These are phyloP conservation scores for Epicampocera succincta DNA, from an alignment of 2,888 invertebrate species.

Conservation along the genomic window DNA sequence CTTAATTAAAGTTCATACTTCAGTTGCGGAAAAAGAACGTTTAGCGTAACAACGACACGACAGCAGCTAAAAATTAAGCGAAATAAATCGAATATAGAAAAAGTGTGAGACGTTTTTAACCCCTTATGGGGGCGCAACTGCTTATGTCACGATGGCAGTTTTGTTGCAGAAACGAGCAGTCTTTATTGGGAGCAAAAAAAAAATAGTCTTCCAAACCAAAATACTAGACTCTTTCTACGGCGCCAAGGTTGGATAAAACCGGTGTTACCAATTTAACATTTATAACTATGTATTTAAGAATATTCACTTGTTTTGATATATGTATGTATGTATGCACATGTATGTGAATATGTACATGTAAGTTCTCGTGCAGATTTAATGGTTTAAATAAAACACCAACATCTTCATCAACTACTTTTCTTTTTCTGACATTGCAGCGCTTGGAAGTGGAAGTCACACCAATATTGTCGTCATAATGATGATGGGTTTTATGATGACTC, in stretches of 20 bases:
- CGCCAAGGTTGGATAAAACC: too few relatives aligned
- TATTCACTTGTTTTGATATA: too few relatives aligned
- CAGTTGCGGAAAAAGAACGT: constrained; percentile 63
- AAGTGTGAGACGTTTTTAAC: constrained; percentile 36
- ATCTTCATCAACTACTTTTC: constrained; percentile 5
- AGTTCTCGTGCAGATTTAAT: background rate
- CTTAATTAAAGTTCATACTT: constrained; percentile 70
- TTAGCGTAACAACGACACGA: constrained; percentile 60
- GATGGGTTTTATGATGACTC: constrained; percentile 54
- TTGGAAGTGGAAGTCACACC: constrained; percentile 58
- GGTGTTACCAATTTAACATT: too few relatives aligned
- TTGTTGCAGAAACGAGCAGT: too few relatives aligned
- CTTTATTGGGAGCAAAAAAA: too few relatives aligned
- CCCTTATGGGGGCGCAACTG: background rate
- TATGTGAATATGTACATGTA: too few relatives aligned
- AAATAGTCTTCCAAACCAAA: too few relatives aligned
- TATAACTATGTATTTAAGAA: too few relatives aligned
- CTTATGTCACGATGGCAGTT: too few relatives aligned
- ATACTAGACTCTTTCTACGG: too few relatives aligned
- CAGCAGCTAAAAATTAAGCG: constrained; percentile 20
- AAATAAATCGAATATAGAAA: constrained; percentile 37
- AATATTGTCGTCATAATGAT: constrained; percentile 38
- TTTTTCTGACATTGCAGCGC: constrained; percentile 15
- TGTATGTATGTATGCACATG: too few relatives aligned
- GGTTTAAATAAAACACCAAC: constrained; percentile 19